Conservation (phyloP, 2,888 invertebrate genomes). For the Nymphalis urticae region DNA sequence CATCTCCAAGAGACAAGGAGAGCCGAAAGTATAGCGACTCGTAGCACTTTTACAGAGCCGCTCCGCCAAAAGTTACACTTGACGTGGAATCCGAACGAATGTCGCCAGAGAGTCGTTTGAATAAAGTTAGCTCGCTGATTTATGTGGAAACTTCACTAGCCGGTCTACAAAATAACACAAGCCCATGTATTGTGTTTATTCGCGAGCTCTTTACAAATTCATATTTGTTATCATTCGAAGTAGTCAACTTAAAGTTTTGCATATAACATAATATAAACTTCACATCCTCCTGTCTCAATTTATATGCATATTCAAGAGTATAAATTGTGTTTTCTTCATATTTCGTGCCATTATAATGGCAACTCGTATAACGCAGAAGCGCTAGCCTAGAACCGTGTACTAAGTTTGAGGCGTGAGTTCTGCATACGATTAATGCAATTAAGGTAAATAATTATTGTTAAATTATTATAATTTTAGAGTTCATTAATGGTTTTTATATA, state of each 20-base stretch:
- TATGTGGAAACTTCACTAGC: slow-evolving; percentile 72
- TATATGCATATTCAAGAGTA: slow-evolving; percentile 8
- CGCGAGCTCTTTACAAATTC: slow-evolving; percentile 46
- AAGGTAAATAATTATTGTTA: neutral
- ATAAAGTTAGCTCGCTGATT: slow-evolving; percentile 79
- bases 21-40: slow-evolving; percentile 6
- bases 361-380: slow-evolving; percentile 2
- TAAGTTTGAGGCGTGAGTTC: neutral
- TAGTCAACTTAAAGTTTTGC: slow-evolving; percentile 50
- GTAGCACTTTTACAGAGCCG: slow-evolving; percentile 52
- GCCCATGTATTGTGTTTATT: slow-evolving; percentile 63
- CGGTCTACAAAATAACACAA: slow-evolving; percentile 61
- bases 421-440: slow-evolving; percentile 1
- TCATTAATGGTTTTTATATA: too few relatives aligned
- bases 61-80: slow-evolving; percentile 65
- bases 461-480: neutral
- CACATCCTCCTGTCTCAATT: slow-evolving; percentile 37
- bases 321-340: slow-evolving; percentile 10
- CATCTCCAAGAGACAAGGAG: slow-evolving; percentile 12
- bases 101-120: slow-evolving; percentile 80
- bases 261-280: slow-evolving; percentile 54
- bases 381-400: neutral
- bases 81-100: slow-evolving; percentile 74
- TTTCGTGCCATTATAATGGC: neutral
- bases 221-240: slow-evolving; percentile 49